These are phyloP conservation scores for Sphaerodactylus townsendi DNA, from an alignment of 2,113 vertebrate genomes.

Conservation along the genomic window DNA sequence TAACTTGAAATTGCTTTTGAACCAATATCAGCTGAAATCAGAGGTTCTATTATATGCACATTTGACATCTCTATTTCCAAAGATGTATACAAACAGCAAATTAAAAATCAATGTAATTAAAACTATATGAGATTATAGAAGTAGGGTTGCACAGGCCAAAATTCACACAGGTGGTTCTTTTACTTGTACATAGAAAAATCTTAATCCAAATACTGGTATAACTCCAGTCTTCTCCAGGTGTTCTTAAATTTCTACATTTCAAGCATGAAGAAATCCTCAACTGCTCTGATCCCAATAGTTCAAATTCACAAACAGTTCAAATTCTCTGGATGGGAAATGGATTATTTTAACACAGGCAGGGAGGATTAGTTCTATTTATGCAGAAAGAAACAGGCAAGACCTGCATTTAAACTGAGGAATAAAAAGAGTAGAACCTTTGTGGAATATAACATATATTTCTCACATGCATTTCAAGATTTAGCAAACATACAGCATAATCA, in stretches of 20 bases:
- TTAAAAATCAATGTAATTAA: not conserved
- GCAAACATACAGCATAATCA: constrained; percentile 36
- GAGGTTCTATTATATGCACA: not conserved
- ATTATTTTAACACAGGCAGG: not conserved
- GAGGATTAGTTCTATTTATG: constrained; percentile 17
- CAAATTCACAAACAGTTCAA: not conserved
- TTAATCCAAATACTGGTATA: constrained; percentile 7
- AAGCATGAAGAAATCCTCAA: not conserved
- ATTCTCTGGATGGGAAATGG: constrained; percentile 18
- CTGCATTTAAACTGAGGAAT: not conserved
- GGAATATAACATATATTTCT: constrained; percentile 4
- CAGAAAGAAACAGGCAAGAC: not conserved
- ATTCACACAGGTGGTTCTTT: not conserved
- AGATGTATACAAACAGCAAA: constrained; percentile 1
- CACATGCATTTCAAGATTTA: constrained; percentile 22
- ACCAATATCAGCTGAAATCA: not conserved
- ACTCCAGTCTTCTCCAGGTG: constrained; percentile 21
- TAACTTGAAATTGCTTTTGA: constrained; percentile 22
- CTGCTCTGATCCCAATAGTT: not conserved
- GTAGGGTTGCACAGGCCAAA: constrained; percentile 4
- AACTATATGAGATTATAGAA: not conserved
- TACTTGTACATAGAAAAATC: constrained; percentile 19
- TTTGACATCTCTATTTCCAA: not conserved
- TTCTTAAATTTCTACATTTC: not conserved
- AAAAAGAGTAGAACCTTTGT: not conserved